Conservation (phyloP, 2,888 invertebrate genomes). For the Nudaria mundana region DNA sequence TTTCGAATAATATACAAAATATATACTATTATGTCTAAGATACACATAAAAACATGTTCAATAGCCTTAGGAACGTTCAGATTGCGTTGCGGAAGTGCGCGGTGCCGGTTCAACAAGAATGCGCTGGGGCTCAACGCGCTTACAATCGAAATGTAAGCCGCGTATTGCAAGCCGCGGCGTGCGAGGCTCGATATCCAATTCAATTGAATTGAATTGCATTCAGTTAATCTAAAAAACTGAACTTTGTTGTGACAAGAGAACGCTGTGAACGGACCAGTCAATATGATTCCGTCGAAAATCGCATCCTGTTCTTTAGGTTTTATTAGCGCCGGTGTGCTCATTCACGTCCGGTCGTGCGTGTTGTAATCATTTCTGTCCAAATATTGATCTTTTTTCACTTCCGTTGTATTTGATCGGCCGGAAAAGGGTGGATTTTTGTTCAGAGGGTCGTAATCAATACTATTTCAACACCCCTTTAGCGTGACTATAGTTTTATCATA, state of each 20-base stretch:
- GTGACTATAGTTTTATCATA: neutral
- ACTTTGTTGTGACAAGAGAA: conserved; percentile 63
- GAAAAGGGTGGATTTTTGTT: conserved; percentile 63
- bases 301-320: conserved; percentile 73
- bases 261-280: conserved; percentile 65
- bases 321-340: conserved; percentile 64
- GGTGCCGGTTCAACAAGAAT: conserved; percentile 46
- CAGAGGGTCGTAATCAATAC: conserved; percentile 61
- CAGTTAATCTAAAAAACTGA: conserved; percentile 36
- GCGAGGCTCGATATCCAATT: conserved; percentile 62
- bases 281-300: conserved; percentile 71
- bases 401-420: conserved; percentile 58
- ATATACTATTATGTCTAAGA: conserved; percentile 6
- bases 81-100: conserved; percentile 56
- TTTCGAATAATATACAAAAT: neutral
- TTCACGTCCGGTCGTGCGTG: conserved; percentile 65
- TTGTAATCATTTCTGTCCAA: conserved; percentile 75
- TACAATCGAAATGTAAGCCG: conserved; percentile 18
- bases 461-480: conserved; percentile 46
- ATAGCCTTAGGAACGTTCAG: conserved; percentile 38
- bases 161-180: conserved; percentile 35
- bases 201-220: conserved; percentile 56
- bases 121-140: conserved; percentile 22
- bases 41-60: conserved; percentile 37
- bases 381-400: conserved; percentile 76